Base-by-base conservation (phyloP, 2,888 invertebrate genomes). In the Idaea dimidiata region DNA sequence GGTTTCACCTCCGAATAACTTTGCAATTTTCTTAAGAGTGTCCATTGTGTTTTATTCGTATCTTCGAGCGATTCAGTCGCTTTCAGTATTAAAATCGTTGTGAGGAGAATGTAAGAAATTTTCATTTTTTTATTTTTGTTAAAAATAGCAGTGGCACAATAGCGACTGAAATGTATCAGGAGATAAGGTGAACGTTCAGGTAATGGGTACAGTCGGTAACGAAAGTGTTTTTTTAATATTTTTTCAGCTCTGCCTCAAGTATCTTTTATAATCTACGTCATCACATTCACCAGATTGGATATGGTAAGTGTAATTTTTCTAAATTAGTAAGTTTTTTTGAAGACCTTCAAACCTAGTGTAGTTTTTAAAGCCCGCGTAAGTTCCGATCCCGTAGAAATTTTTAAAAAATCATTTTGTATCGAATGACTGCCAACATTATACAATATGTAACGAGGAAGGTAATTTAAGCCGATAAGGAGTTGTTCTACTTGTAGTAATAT, bases 11-110 rank as follows among this genome's bases (percentile, higher is more conserved):
- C 80, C 61, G 77, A 77, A 66, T 81, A 75, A 77, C 81, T 84
- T 74, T 84, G 87, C 79, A 88, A 83, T 86, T 87, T 89, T 66
- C 85, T 84, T 80, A 86, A 82, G 66, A 87, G 80, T 73, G 78
- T 76, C 71, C 74, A 82, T 80, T 86, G 82, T 84, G 79, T 78
- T 64, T 72, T 66, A 61, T 75, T 77, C 70, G 72, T 74, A 65
- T 78, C 78, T 68, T 77, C 72, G 65, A 76, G 67, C 68, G 82
- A 79, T 68, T 83, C 78, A 55, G 80, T 75, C 70, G 75, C 76
- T 57, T 75, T 71, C 72, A 79, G 75, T 75, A 88, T 76, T 66
- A 87, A 72, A 73, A 88, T 79, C 75, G 82, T 65, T 67, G 81
- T 72, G 66, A 76, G 74, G 63, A 86, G 72, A 73, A 85, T 74